Evolutionary conservation across 2,113 vertebrate species (phyloP).

Genomic region (Diphyllodes magnificus): DNA sequence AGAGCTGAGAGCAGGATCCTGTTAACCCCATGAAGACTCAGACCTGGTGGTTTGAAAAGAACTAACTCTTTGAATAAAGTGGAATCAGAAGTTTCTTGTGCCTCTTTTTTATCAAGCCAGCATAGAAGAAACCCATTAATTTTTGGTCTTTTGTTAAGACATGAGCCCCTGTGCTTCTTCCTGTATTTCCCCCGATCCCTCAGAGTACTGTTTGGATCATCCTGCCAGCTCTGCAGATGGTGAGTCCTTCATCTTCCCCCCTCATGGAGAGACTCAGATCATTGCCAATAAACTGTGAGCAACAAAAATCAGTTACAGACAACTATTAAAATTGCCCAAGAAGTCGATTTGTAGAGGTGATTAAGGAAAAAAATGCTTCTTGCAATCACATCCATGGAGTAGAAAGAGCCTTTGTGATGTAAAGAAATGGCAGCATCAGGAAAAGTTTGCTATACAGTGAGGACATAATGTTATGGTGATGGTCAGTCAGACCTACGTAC

Average conservation of each 20-base stretch:
- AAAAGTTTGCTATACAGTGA: not conserved
- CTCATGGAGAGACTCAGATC: not conserved
- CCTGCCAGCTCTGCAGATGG: not conserved
- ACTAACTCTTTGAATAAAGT: not conserved
- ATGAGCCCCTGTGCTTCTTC: not conserved
- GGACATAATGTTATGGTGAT: not conserved
- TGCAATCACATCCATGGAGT: not conserved
- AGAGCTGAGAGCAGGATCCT: not conserved
- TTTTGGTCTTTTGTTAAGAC: not conserved
- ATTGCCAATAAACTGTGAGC: not conserved
- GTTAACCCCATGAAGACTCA: fast-evolving
- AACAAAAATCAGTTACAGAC: not conserved
- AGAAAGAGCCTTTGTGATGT: not conserved
- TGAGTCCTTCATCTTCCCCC: not conserved
- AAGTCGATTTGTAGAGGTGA: not conserved
- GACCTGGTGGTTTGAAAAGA: not conserved
- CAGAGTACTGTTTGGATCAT: not conserved
- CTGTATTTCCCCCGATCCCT: not conserved
- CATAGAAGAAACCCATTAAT: not conserved
- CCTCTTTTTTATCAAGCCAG: not conserved
- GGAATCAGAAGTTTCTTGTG: not conserved
- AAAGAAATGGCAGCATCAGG: not conserved
- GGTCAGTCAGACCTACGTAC: not conserved
- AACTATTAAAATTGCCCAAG: not conserved
- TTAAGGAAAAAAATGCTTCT: not conserved